Evolutionary conservation across 1,140 invertebrate species (phyloP), one percentile per base, ranked within the genome.

Genomic region (Cheumatopsyche charites): DNA sequence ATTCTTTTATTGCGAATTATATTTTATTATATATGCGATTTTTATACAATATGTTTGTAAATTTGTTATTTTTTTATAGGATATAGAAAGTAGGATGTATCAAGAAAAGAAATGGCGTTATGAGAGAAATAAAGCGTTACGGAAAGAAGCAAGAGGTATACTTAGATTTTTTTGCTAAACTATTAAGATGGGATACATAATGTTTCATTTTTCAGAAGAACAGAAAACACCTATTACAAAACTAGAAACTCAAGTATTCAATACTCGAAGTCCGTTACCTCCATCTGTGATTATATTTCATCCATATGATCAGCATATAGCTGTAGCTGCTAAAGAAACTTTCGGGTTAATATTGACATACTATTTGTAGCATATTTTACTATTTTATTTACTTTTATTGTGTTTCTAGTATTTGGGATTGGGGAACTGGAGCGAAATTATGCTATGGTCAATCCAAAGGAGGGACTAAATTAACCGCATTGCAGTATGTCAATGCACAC

Each of bases 401-500:
- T 62, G 26, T 68, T 70, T 75, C 78, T 74, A 90, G 89, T 0
- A 86, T 91, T 75, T 91, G 90, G 89, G 90, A 92, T 80, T 91
- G 89, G 87, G 87, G 88, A 75, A 88, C 86, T 63, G 87, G 87
- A 45, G 83, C 87, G 9, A 89, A 88, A 81, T 80, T 90, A 67
- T 87, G 86, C 21, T 86, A 87, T 76, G 80, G 82, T 25, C 79
- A 81, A 71, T 85, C 82, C 80, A 83, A 82, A 58, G 80, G 81
- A 42, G 82, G 77, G 74, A 84, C 89, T 23, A 88, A 90, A 61
- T 90, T 98, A 43, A 92, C 93, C 7, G 86, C 91, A 41, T 83
- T 97, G 36, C 91, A 96, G 77, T 95, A 95, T 81, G 82, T 97
- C n/a, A 97, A 98, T 84, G 86, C 91, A 63, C 94, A 97, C 79